A percentile compares a stretch with the other conserved stretches of the same genome.
Evolutionary conservation across 1,140 invertebrate genomes (phyloP).

Genomic region (Conus betulinus): DNA sequence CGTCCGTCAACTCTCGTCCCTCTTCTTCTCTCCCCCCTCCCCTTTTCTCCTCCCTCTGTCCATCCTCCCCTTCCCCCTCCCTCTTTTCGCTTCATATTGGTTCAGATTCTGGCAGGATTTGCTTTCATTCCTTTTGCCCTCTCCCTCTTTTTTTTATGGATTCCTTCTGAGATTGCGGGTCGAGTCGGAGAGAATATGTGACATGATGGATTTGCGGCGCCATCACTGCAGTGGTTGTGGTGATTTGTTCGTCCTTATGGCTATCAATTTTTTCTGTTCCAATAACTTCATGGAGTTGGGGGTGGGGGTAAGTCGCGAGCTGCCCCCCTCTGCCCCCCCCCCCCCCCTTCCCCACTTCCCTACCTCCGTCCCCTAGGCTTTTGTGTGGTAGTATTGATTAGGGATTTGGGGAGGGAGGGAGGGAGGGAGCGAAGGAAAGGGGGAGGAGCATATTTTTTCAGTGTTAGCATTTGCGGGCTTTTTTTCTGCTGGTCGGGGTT

Average conservation of each 20-base stretch:
- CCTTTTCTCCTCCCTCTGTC: background rate
- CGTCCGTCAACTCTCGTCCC: too few relatives aligned
- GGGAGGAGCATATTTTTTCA: background rate
- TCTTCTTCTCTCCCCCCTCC: too few relatives aligned
- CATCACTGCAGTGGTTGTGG: background rate
- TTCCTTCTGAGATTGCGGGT: constrained; percentile 18
- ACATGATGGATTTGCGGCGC: constrained; percentile 6
- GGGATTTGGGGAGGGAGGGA: background rate
- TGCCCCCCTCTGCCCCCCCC: too few relatives aligned
- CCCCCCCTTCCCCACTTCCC: too few relatives aligned
- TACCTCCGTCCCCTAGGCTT: too few relatives aligned
- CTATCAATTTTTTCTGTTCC: constrained; percentile 22
- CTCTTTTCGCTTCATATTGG: constrained; percentile 12
- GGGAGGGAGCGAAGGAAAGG: too few relatives aligned
- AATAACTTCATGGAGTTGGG: background rate
- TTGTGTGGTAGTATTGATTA: background rate
- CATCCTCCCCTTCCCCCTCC: background rate
- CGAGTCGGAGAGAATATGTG: background rate
- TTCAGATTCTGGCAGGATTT: constrained; percentile 1
- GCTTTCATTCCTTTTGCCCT: constrained; percentile 12
- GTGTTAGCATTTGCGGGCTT: too few relatives aligned
- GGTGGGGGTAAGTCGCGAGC: too few relatives aligned
- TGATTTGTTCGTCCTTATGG: background rate
- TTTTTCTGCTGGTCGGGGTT: too few relatives aligned
- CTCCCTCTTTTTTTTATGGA: background rate